Evolutionary conservation across 2,888 invertebrate species (phyloP), one percentile per base, ranked within the genome.

Genomic region (Lepidocyrtinus sp.): DNA sequence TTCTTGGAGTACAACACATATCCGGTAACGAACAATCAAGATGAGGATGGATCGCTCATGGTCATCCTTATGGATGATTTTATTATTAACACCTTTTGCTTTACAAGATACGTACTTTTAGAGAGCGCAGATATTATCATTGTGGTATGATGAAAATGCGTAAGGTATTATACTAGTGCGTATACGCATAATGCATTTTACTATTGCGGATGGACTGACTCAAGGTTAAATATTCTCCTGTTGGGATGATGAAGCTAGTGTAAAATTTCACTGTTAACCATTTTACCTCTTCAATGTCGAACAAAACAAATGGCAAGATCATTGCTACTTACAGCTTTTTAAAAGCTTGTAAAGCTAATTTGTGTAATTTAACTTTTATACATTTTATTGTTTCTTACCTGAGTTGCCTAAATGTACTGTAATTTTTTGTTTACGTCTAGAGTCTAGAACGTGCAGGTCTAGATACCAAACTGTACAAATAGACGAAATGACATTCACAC

Each of bases 261-360:
- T 70, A 80, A 80, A 80, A 80, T 80, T 80, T 80, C 79, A 70
- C 74, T 80, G 74, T 80, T 75, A 80, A 75, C 79, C 75, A 64
- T 73, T 46, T 25, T 61, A 26, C n/a, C n/a, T 73, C 72, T 70
- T 80, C 79, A 80, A 80, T 75, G 79, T 79, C 73, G 63, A 59
- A 55, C 26, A 61, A 67, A 55, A n/a, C 17, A 19, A 36, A 25
- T 55, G 17, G 45, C 79, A 80, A 80, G 74, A 75, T 74, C 79
- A 80, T 69, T 75, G 75, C 59, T 70, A 70, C 65, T 22, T 70
- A 59, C 61, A 70, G 24, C 21, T 36, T 36, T 36, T 36, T 12
- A 7, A 36, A 12, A 55, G 55, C 55, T 55, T 3, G 55, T n/a
- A 55, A n/a, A 12, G 36, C 36, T 36, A 36, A 36, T 36, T 36